Conservation (phyloP, 2,113 vertebrate species). For the Cygnus buccinator region DNA sequence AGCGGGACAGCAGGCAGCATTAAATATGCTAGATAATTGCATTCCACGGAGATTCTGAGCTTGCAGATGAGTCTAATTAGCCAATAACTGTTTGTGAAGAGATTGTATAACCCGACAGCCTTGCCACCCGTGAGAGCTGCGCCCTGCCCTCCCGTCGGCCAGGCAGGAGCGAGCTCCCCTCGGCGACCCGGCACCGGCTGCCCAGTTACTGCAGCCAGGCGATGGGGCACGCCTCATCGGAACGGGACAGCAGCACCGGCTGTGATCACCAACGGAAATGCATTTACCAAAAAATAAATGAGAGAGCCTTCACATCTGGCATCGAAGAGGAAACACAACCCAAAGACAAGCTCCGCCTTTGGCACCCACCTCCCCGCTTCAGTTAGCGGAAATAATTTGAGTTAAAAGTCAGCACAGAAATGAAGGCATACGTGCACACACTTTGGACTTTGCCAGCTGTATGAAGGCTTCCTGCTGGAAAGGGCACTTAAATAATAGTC, state of each 20-base stretch:
- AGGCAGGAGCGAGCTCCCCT: no score
- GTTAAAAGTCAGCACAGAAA: not conserved
- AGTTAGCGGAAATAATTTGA: fast-evolving
- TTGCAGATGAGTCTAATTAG: not conserved
- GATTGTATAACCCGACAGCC: not conserved
- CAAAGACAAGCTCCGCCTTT: not conserved
- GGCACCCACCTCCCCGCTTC: not conserved
- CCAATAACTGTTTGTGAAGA: not conserved
- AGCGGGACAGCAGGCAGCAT: not conserved
- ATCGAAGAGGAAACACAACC: not conserved
- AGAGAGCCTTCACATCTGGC: fast-evolving
- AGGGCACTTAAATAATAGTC: not conserved
- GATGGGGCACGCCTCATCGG: not conserved
- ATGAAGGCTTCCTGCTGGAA: not conserved
- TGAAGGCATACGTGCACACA: fast-evolving
- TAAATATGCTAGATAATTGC: fast-evolving
- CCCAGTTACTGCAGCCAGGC: fast-evolving
- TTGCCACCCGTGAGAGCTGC: not conserved
- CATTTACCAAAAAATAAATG: not conserved
- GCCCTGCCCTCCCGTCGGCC: not conserved
- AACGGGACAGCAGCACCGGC: fast-evolving
- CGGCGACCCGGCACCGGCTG: fast-evolving
- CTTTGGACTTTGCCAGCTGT: not conserved
- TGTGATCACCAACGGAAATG: fast-evolving
- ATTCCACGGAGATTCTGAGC: fast-evolving